Base-by-base conservation (phyloP, 2,113 vertebrate species). In the Limanda limanda region DNA sequence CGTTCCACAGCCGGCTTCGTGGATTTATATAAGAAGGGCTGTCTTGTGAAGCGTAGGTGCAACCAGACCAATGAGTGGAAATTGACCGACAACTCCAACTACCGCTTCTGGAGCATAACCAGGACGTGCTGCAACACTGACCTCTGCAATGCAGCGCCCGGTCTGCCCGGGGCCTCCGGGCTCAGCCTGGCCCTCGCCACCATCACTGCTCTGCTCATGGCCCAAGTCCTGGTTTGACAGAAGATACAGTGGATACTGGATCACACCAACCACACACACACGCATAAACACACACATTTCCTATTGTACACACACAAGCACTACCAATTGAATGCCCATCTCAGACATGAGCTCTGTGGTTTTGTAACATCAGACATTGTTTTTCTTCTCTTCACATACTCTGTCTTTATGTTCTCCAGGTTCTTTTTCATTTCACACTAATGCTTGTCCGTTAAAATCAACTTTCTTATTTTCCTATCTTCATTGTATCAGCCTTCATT, bases 141-240 rank as follows among this genome's bases (percentile, higher is more conserved):
- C 78, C 87, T 95, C 70, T 96, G 95, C 84, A 96, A 96, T 61
- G 48, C 68, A 0, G 93, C 92, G 0, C 83, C 89, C 0, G 76
- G 48, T 1, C 77, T 82, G n/a, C 74, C 86, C 0, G 59, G 65
- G 0, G 2, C 64, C n/a, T 74, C 85, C 18, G 48, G 23, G 0
- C 40, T 93, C 58, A 67, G 68, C 69, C 70, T 94, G 69, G 27
- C 88, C 25, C 14, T 93, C 0, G 40, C 86, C 66, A 37, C 86
- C 27, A 0, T 93, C 35, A 58, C 79, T 9, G 82, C 91, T 21
- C 10, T 93, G 69, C 42, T 94, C n/a, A 14, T 84, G 37, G 66
- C 83, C 57, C 88, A 86, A 15, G 1, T 72, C 54, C 31, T 94
- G 74, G 75, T 88, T 61, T 95, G 72, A 92, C n/a, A 35, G 21